Base-by-base conservation (phyloP, 1,140 invertebrate species). In the Mizuhopecten yessoensis region DNA sequence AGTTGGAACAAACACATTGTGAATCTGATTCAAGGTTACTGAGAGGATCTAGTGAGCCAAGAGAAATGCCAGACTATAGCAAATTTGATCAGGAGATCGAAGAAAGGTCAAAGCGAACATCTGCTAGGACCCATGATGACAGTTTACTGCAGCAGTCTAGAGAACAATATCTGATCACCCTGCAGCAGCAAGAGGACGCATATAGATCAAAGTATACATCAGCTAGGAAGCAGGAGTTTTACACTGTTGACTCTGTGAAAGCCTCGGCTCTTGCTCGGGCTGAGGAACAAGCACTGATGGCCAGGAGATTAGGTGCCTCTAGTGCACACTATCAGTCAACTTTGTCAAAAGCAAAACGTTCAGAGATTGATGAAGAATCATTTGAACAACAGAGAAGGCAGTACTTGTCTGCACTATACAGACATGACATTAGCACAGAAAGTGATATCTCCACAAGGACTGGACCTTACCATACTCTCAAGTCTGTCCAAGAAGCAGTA, bases 351-450 rank as follows among this genome's bases (percentile, higher is more conserved):
- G 57, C 23, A 29, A 23, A 75, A 17, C 57, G 57, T 0, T 75
- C 57, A 75, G 57, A 75, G 57, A 75, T 75, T 75, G 57, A 75
- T 75, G 57, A 75, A 3, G 57, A 75, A 7, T 75, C n/a, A n/a
- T 75, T 75, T 29, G 57, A 75, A 75, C 57, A 75, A n/a, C 57
- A 75, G 11, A 75, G 57, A 75, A 75, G n/a, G 11, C n/a, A 29
- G n/a, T 75, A 75, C 57, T 3, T 75, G 57, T 75, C 57, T 75
- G 57, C 57, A 75, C 57, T 75, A 2, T 75, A 75, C n/a, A 75
- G n/a, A 75, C 57, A 75, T 9, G 57, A 75, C 11, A 29, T 75
- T n/a, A 75, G 57, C 57, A 75, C 57, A 75, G 57, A 29, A 75
- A 75, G 57, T 75, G 57, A 75, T 29, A n/a, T n/a, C 11, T 7